Conservation (phyloP, 2,797 vertebrate genomes). For the Fratercula arctica region DNA sequence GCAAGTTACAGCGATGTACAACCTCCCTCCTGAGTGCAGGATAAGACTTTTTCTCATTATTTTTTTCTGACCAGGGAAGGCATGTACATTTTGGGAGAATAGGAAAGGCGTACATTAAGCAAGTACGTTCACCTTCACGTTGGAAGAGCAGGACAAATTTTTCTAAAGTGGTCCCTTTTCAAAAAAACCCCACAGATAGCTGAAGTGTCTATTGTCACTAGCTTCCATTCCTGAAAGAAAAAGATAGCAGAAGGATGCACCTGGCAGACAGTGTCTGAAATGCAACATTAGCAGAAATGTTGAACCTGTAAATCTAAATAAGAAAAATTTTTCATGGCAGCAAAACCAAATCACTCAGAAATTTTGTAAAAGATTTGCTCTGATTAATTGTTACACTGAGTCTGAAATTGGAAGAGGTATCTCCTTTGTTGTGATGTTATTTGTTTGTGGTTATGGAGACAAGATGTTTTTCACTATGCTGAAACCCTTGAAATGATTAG, state of each 20-base stretch:
- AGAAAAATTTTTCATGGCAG: background rate
- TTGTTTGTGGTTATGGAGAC: conserved; percentile 58
- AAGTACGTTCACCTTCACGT: background rate
- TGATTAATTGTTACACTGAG: background rate
- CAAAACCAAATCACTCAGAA: background rate
- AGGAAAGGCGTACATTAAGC: background rate
- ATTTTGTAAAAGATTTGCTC: background rate
- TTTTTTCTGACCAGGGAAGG: background rate
- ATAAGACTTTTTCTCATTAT: background rate
- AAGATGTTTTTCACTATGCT: background rate
- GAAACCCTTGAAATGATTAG: conserved; percentile 30
- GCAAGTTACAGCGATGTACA: background rate
- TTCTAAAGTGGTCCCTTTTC: background rate
- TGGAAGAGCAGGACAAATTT: background rate
- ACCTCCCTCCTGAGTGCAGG: background rate
- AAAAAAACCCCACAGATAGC: background rate
- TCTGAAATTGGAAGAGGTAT: conserved; percentile 11
- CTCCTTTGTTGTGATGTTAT: conserved; percentile 37
- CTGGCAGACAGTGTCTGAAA: background rate
- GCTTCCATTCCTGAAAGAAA: background rate
- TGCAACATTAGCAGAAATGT: background rate
- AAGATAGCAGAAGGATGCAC: background rate
- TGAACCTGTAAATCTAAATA: background rate
- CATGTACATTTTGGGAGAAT: background rate
- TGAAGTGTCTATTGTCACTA: background rate